Conservation (phyloP, 1,140 invertebrate species). For the Wiebesia pumilae region DNA sequence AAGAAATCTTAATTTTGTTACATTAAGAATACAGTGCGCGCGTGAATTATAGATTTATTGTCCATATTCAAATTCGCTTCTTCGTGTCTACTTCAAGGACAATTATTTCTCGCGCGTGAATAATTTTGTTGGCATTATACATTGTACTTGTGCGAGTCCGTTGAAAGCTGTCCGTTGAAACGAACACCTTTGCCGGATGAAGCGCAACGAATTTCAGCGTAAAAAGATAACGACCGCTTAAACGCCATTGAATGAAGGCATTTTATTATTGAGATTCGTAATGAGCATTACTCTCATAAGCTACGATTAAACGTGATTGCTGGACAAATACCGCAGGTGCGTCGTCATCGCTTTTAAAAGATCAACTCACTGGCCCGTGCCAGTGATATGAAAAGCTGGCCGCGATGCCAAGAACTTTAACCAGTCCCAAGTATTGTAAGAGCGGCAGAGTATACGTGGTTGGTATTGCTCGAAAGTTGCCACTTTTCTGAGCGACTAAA, state of each 20-base stretch:
- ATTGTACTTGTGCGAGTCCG: not conserved
- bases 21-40: not conserved
- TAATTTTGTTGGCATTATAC: not conserved
- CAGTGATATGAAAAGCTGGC: slow-evolving; percentile 59
- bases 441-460: slow-evolving; percentile 78
- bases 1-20: not conserved
- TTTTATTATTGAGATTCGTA: not conserved
- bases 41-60: not conserved
- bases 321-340: slow-evolving; percentile 83
- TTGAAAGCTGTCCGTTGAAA: no score
- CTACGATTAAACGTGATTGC: not conserved
- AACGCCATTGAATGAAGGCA: not conserved
- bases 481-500: slow-evolving; percentile 81
- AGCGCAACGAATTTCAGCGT: not conserved
- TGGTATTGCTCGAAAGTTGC: slow-evolving; percentile 82
- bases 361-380: slow-evolving; percentile 84
- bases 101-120: not conserved
- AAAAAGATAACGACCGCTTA: not conserved
- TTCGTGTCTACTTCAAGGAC: not conserved
- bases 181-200: no score
- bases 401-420: slow-evolving; percentile 85
- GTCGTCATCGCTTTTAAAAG: slow-evolving; percentile 89
- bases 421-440: slow-evolving; percentile 82
- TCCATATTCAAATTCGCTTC: not conserved
- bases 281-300: not conserved